Evolutionary conservation across 2,888 invertebrate genomes (phyloP).

Genomic region (Malachius bipustulatus): DNA sequence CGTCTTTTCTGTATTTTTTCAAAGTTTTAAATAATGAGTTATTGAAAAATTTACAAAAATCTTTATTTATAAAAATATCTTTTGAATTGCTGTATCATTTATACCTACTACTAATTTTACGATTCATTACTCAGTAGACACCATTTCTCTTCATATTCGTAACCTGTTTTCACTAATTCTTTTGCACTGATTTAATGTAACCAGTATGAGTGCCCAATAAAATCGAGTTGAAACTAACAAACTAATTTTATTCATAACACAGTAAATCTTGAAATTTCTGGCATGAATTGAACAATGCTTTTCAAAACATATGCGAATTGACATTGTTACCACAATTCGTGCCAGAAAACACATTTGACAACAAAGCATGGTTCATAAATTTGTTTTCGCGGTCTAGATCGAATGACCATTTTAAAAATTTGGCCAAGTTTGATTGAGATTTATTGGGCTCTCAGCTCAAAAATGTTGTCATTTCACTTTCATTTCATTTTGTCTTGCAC

Average conservation of each 20-base stretch:
- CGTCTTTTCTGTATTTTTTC: no score
- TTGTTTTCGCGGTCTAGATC: conserved; percentile 7
- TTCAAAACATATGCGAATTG: conserved; percentile 4
- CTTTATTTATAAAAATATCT: no score
- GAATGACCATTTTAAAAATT: neutral
- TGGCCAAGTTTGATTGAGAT: conserved; percentile 14
- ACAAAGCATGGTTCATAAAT: conserved; percentile 38
- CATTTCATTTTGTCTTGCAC: conserved; percentile 28
- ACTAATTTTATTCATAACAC: conserved; percentile 31
- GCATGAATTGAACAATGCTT: conserved; percentile 18
- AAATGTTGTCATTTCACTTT: conserved; percentile 24
- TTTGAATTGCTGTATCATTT: no score
- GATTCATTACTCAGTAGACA: no score
- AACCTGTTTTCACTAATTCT: conserved; percentile 23
- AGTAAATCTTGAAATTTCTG: conserved; percentile 16
- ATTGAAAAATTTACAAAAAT: no score
- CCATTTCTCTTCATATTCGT: no score
- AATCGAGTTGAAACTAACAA: conserved; percentile 34
- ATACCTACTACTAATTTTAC: no score
- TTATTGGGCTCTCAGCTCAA: conserved; percentile 40
- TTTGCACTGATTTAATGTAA: conserved; percentile 24
- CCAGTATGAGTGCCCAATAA: conserved; percentile 38
- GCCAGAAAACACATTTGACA: conserved; percentile 10
- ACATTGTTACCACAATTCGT: conserved; percentile 19
- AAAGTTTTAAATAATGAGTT: no score